These are phyloP conservation scores for Premnoplex brunnescens DNA, from an alignment of 2,797 vertebrate species.

Conservation along the genomic window DNA sequence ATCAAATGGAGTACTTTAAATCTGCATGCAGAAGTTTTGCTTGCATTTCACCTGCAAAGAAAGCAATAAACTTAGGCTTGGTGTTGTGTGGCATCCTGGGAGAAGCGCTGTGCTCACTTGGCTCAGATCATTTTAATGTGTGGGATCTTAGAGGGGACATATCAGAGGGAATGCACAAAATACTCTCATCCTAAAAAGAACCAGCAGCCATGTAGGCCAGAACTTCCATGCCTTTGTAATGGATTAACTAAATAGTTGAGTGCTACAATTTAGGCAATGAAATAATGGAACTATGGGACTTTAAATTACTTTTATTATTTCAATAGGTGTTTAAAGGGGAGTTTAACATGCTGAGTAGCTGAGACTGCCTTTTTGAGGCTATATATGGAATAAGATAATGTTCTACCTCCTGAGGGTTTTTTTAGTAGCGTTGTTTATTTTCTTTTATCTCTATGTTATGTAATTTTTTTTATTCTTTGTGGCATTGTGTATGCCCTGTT, in stretches of 20 bases:
- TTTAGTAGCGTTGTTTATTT: not conserved
- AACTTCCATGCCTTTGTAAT: not conserved
- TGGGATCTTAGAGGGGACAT: not conserved
- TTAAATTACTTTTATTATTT: not conserved
- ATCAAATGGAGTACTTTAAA: not conserved
- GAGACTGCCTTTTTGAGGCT: not conserved
- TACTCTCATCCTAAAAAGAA: not conserved
- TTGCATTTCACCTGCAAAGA: not conserved
- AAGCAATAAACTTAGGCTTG: not conserved
- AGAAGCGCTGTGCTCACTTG: not conserved
- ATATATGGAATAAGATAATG: not conserved
- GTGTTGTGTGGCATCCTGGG: not conserved
- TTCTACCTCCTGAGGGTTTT: not conserved
- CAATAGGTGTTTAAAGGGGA: not conserved
- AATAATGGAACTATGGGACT: not conserved
- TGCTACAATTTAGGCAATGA: not conserved
- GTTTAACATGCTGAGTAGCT: not conserved
- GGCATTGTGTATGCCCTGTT: not conserved
- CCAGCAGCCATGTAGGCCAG: not conserved
- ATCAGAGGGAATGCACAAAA: not conserved
- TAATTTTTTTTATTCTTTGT: not conserved
- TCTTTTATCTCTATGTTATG: not conserved
- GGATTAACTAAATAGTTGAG: not conserved
- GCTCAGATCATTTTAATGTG: accelerated
- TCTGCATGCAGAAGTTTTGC: not conserved